Percentiles rank a stretch among this genome's conserved stretches.
phyloP scores from a whole-genome alignment of 30 jellyfish, hydroid and myxozoan species.

The Chrysaora quinquecirrha region DNA sequence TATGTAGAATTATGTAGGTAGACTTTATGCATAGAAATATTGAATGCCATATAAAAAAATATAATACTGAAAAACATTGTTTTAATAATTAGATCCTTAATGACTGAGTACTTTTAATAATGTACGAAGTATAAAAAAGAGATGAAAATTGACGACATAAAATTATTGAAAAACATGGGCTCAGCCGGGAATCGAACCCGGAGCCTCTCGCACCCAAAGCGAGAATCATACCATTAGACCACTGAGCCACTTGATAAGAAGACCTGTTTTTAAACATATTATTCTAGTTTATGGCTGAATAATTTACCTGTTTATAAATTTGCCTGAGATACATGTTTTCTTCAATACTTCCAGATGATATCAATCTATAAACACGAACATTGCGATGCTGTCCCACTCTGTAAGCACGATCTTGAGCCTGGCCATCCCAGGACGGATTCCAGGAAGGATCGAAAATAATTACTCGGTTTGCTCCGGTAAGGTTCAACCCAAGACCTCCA shows the following conservation, averaged over 20 bases:
- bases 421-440: conserved; percentile 86
- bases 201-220: no score
- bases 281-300: not conserved
- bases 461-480: conserved; percentile 87
- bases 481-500: conserved; percentile 85
- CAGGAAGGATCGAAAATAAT: conserved; percentile 84
- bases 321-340: conserved; percentile 85
- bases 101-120: not conserved
- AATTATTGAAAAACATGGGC: no score
- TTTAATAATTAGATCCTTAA: not conserved
- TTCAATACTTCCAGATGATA: conserved; percentile 79
- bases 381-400: conserved; percentile 89
- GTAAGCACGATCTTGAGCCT: conserved; percentile 94
- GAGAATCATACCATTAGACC: no score
- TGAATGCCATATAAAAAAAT: no score
- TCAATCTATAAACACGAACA: conserved; percentile 83
- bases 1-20: no score
- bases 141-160: no score
- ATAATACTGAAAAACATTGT: not conserved
- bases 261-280: not conserved
- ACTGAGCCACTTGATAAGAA: not conserved
- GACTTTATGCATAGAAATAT: no score
- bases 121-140: not conserved
- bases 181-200: no score
- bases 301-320: conserved; percentile 75